Conservation (phyloP, 1,140 invertebrate genomes). For the Stratiolaelaps scimitus region DNA sequence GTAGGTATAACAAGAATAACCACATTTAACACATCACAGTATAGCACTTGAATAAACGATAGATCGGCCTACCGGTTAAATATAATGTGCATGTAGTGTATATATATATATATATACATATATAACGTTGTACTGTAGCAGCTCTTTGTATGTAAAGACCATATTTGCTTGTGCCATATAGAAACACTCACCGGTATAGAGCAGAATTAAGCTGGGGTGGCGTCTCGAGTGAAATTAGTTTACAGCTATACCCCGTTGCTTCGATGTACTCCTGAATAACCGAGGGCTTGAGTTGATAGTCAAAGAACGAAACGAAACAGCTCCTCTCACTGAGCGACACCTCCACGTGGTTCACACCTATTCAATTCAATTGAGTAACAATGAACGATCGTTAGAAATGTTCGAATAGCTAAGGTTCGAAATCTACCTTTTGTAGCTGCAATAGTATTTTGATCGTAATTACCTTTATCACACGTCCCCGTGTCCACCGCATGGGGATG, state of each 20-base stretch:
- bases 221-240: background rate
- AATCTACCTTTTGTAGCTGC: too few species aligned
- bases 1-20: too few species aligned
- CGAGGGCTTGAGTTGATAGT: background rate
- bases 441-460: too few species aligned
- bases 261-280: slow-evolving; percentile 11
- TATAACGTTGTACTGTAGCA: background rate
- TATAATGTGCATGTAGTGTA: too few species aligned
- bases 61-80: slow-evolving; percentile 24
- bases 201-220: slow-evolving; percentile 14
- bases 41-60: background rate
- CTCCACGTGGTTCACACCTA: slow-evolving; percentile 17
- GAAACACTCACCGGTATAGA: slow-evolving; percentile 29
- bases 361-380: too few species aligned
- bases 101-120: slow-evolving; percentile 41
- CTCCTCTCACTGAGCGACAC: slow-evolving; percentile 5
- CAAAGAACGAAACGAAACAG: slow-evolving; percentile 19
- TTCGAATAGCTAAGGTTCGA: too few species aligned
- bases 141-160: too few species aligned
- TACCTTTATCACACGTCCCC: too few species aligned
- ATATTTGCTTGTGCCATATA: too few species aligned
- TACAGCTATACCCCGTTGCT: slow-evolving; percentile 4
- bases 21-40: too few species aligned
- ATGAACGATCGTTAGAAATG: too few species aligned
- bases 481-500: too few species aligned